Base-by-base conservation (phyloP, 2,797 vertebrate genomes). In the Nannoperca australis region DNA sequence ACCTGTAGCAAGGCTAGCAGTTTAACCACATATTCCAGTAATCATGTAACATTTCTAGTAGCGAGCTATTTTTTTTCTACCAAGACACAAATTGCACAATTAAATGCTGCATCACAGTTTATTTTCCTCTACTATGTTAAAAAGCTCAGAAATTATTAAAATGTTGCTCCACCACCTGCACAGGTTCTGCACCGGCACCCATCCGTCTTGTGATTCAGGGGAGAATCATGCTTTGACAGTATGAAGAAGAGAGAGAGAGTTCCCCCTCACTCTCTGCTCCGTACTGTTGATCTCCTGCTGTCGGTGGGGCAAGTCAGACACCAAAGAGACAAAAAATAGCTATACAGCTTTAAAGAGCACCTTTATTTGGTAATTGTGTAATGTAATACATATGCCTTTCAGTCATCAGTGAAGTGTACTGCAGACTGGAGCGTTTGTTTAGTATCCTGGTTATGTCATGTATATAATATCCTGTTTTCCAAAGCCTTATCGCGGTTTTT, bases 141-240 rank as follows among this genome's bases (percentile, higher is more conserved):
- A 66, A 67, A 76, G 45, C 50, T 65, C 45, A 53, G 51, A 70
- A 53, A 32, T 74, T n/a, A 58, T 58, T 51, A 30, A 32, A 71
- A 65, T 60, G 20, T 47, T 47, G 47, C 47, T 81, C 22, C 38
- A 65, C 20, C 69, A 65, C 53, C 68, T 71, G 60, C 27, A 11
- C 24, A n/a, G 61, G 59, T 47, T 51, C 27, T 38, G 8, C 62
- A 44, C 61, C 13, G 6, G 14, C 53, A 66, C 4, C 20, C n/a
- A 32, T 30, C 45, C 18, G 3, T 47, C 44, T 55, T 42, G 6
- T 42, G 50, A 63, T 67, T 68, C 42, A 50, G 34, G 11, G 24
- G 58, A 42, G 40, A 22, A 20, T 54, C 63, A 4, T 36, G 53
- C 54, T 72, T 53, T 60, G 55, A 78, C 17, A 6, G 13, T n/a